Conservation (phyloP, 2,113 vertebrate species). For the Carollia perspicillata region DNA sequence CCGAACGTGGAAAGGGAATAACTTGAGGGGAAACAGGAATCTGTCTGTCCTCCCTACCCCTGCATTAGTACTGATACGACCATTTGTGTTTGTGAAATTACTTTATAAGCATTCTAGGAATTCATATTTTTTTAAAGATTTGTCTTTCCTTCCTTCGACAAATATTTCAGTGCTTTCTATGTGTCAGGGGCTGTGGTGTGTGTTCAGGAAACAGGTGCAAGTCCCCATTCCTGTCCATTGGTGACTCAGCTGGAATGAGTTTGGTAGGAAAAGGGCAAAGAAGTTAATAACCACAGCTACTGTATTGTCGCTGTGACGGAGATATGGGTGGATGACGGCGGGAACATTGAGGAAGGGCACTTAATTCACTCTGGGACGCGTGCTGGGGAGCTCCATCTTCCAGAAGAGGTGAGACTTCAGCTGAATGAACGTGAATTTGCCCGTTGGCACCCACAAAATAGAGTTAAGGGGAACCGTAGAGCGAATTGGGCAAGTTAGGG, state of each 20-base stretch:
- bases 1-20: not conserved
- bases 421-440: not conserved
- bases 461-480: not conserved
- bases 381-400: not conserved
- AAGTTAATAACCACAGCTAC: not conserved
- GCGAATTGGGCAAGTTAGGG: not conserved
- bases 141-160: not conserved
- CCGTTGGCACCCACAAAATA: not conserved
- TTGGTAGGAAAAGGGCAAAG: not conserved
- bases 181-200: not conserved
- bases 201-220: not conserved
- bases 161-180: not conserved
- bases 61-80: not conserved
- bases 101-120: not conserved
- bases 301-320: not conserved
- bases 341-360: too few relatives aligned
- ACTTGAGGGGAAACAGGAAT: not conserved
- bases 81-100: conserved; percentile 28
- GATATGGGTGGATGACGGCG: not conserved
- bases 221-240: not conserved
- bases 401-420: not conserved
- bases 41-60: not conserved
- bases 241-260: not conserved
- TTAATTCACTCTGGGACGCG: not conserved
- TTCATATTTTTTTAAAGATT: not conserved